A percentile compares a stretch with the other conserved stretches of the same genome.
Evolutionary conservation across 2,113 vertebrate genomes (phyloP).

Genomic region (Anarhynchus alexandrinus): DNA sequence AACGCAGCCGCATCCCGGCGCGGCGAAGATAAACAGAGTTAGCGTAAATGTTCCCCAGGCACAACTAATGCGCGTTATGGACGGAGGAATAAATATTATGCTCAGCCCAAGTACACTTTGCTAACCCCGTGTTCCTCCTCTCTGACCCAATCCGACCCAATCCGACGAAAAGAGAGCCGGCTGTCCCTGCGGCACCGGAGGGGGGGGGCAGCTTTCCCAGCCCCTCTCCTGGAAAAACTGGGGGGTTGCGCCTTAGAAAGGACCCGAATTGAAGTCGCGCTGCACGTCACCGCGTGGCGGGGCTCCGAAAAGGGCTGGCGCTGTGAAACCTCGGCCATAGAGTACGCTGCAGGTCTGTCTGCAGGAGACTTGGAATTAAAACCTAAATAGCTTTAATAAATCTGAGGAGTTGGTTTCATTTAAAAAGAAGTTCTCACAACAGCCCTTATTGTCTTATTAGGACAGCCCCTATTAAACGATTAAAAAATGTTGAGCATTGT

Average conservation of each 20-base stretch:
- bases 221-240: neutral
- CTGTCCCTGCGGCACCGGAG: neutral
- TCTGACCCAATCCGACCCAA: neutral
- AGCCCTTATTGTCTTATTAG: neutral
- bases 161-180: accelerated
- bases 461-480: neutral
- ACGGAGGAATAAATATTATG: neutral
- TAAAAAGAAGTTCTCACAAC: neutral
- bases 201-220: neutral
- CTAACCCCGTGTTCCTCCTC: neutral
- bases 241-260: neutral
- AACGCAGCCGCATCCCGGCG: neutral
- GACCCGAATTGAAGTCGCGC: neutral
- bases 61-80: neutral
- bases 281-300: accelerated
- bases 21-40: accelerated
- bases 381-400: neutral
- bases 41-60: neutral
- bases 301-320: neutral
- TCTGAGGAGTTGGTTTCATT: neutral
- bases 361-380: neutral
- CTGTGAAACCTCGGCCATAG: neutral
- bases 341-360: neutral
- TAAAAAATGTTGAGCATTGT: neutral
- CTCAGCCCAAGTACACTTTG: neutral